phyloP scores from a whole-genome alignment of 2,888 invertebrate species.

The Tanaodytes sp. region DNA sequence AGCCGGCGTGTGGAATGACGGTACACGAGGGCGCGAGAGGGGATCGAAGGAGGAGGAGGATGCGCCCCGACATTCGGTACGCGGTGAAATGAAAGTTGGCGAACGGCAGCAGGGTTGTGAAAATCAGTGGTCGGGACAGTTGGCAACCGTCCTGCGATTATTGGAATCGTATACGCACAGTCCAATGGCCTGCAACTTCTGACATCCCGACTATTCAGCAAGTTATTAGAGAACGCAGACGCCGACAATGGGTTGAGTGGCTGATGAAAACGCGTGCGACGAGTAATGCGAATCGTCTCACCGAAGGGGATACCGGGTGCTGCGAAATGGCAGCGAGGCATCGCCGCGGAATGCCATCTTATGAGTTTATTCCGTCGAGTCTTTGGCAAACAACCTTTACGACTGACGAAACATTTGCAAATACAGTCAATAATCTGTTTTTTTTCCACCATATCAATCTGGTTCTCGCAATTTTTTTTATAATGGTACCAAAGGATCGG shows the following conservation, averaged over 20 bases:
- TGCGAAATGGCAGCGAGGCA: conserved; percentile 17
- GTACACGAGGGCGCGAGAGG: no score
- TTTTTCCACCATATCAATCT: no score
- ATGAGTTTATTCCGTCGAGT: conserved; percentile 39
- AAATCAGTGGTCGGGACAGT: conserved; percentile 64
- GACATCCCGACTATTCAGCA: conserved; percentile 58
- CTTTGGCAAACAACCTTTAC: conserved; percentile 39
- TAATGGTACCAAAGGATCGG: no score
- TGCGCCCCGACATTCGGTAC: conserved; percentile 25
- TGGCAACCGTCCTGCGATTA: conserved; percentile 65
- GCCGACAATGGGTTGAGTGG: conserved; percentile 46
- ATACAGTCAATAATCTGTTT: no score
- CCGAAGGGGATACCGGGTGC: conserved; percentile 10
- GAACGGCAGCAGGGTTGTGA: conserved; percentile 54
- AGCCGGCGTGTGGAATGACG: conserved; percentile 13
- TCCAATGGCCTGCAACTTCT: conserved; percentile 51
- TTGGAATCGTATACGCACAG: conserved; percentile 56
- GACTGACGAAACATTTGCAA: conserved; percentile 34
- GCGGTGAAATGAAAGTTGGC: conserved; percentile 59
- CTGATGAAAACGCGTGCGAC: conserved; percentile 46
- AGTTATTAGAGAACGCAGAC: conserved; percentile 53
- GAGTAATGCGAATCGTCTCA: conserved; percentile 34
- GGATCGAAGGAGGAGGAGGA: conserved; percentile 1
- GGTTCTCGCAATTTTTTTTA: no score
- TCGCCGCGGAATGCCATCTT: conserved; percentile 28